Evolutionary conservation across 2,797 vertebrate species (phyloP).

Genomic region (Falco peregrinus): DNA sequence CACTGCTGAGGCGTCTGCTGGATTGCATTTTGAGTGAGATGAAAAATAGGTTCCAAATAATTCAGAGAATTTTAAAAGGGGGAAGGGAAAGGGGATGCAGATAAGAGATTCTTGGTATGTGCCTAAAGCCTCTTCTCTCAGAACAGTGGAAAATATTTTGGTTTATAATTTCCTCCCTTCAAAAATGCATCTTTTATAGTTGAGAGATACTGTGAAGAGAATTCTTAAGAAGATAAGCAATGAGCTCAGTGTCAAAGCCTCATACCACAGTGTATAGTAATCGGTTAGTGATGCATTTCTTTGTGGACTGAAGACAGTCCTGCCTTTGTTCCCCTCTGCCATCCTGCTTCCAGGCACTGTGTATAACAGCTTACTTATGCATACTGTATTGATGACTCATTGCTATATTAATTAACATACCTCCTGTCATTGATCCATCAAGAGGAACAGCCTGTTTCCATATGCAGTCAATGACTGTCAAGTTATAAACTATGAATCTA

Average conservation of each 20-base stretch:
- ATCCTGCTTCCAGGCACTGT: not conserved
- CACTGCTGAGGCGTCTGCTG: not conserved
- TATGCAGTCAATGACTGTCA: not conserved
- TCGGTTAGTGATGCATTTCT: slow-evolving; percentile 40
- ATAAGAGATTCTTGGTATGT: slow-evolving; percentile 23
- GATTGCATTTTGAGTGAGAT: slow-evolving; percentile 2
- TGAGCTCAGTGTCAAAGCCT: slow-evolving; percentile 37
- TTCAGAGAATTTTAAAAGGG: slow-evolving; percentile 27
- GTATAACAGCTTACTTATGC: not conserved
- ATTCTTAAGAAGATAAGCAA: slow-evolving; percentile 54
- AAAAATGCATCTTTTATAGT: slow-evolving; percentile 14
- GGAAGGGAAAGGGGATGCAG: not conserved
- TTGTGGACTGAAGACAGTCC: slow-evolving; percentile 17
- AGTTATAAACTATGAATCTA: not conserved
- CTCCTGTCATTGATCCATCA: not conserved
- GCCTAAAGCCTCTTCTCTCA: not conserved
- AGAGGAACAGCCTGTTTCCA: not conserved
- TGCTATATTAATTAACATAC: slow-evolving; percentile 3
- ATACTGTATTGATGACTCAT: not conserved
- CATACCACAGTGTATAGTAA: slow-evolving; percentile 48
- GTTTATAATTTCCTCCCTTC: slow-evolving; percentile 35
- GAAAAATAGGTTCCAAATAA: slow-evolving; percentile 30
- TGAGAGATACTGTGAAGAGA: slow-evolving; percentile 43
- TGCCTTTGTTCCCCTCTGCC: slow-evolving; percentile 45
- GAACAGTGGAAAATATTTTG: not conserved